Evolutionary conservation across 35 echinoderm and acorn worm genomes (phyloP).

Genomic region (Ptychodera flava): DNA sequence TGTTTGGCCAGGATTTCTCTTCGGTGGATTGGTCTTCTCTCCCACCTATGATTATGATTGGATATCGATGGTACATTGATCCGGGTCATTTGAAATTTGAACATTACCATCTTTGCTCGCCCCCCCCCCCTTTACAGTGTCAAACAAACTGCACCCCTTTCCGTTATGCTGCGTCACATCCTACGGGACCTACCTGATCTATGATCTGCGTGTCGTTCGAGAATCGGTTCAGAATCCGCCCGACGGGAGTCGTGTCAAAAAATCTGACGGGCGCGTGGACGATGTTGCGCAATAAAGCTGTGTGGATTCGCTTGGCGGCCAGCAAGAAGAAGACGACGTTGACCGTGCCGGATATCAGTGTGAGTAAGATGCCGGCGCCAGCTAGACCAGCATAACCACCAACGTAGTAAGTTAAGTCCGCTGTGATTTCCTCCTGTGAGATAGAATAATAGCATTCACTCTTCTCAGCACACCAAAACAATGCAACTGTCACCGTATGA

Average conservation of each 20-base stretch:
- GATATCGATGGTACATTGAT: too few relatives aligned
- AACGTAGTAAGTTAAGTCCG: not conserved
- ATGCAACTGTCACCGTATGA: too few relatives aligned
- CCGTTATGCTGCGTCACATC: too few relatives aligned
- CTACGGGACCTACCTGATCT: not conserved
- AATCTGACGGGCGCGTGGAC: slow-evolving; percentile 7
- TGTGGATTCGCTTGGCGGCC: not conserved
- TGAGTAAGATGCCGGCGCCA: not conserved
- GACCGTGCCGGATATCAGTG: not conserved
- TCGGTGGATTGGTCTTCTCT: too few relatives aligned
- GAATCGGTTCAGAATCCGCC: slow-evolving; percentile 38
- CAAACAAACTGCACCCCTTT: too few relatives aligned
- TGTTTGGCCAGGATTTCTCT: too few relatives aligned
- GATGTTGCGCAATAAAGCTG: not conserved
- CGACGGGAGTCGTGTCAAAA: slow-evolving; percentile 47
- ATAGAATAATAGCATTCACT: too few relatives aligned
- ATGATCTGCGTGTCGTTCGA: slow-evolving; percentile 42
- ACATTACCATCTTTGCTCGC: too few relatives aligned
- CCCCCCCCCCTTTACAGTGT: too few relatives aligned
- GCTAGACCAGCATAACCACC: not conserved
- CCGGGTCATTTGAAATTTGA: too few relatives aligned
- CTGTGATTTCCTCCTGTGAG: not conserved
- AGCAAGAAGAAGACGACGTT: not conserved
- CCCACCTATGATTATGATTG: too few relatives aligned
- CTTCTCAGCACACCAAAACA: too few relatives aligned